Base-by-base conservation (phyloP, 1,140 invertebrate species). In the Drosophila paulistorum region DNA sequence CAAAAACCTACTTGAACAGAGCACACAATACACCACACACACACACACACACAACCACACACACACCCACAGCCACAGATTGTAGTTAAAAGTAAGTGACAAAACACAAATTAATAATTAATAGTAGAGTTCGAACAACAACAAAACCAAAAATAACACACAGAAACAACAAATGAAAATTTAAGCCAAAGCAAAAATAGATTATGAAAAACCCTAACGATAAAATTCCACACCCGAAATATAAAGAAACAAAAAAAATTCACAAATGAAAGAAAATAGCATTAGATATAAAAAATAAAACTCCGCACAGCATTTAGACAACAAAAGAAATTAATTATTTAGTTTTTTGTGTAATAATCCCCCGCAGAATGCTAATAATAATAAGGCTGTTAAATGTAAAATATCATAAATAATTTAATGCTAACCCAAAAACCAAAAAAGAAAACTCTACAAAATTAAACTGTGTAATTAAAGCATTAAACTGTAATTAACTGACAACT, bases 381-480 rank as follows among this genome's bases (percentile, higher is more conserved):
- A 90, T 91, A 91, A 90, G 86, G 90, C 90, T 91, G 90, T 91
- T 91, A 91, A 89, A 87, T 91, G 86, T 91, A 91, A 90, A 90
- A 89, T 89, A 89, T 84, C 85, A 89, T 89, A 89, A 87, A 89
- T 79, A 77, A 79, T 82, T 77, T 70, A 82, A 62, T 60, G 45
- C 45, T 79, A 63, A 71, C 57, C 65, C 42, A 42, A 42, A 26
- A 48, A 57, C 37, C 3, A 39, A n/a, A 26, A 42, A 57, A 66
- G 73, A 69, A 70, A 81, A 7, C 61, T 85, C 61, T 85, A 74
- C 68, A 86, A 51, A 51, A 76, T 75, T 65, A 73, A 81, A 76
- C 81, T 71, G 74, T 86, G 83, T 86, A 87, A 86, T 87, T 86
- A 82, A 87, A 86, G 69, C 76, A 77, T 87, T 79, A 74, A 87